Evolutionary conservation across 2,888 invertebrate genomes (phyloP), one percentile per base, ranked within the genome.

Genomic region (Sepiola atlantica): DNA sequence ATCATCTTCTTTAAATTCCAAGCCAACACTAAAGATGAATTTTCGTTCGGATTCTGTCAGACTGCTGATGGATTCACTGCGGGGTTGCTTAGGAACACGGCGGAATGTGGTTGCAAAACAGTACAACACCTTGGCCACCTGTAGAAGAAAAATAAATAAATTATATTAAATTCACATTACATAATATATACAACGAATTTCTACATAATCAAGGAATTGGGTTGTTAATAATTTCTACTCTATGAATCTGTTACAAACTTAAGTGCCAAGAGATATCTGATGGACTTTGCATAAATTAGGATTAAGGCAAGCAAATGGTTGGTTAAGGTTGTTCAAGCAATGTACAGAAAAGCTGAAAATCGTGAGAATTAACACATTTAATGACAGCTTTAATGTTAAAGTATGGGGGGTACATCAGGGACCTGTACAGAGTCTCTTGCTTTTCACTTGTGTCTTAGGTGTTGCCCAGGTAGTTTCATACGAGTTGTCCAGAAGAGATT

Each of bases 51-150:
- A 95, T n/a, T 96, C 96, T 20, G 95, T 94, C 20, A 95, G 54
- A 54, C 95, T 95, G 90, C 95, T 95, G 77, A 95, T 93, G 24
- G 95, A 94, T 32, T 95, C 61, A 32, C 95, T 95, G 54, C 96
- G 95, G 21, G 95, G 95, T 90, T 96, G 95, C 95, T 96, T 97
- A 14, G 99, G 98, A 94, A 98, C 98, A 95, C 98, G 98, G 96
- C 99, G 98, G 97, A 99, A 99, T 54, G 99, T 99, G 97, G 99
- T 99, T 3, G 99, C 98, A 97, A 99, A 99, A 97, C 99, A 99
- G 96, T 97, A 97, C 94, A 98, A 97, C 24, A 98, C 97, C 95
- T 97, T 97, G 28, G 97, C 98, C 91, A 98, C 98, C 98, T 98
- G 96, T 94, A 96, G 96, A 91, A 55, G 45, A 3, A 77, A 77